Percentiles rank a stretch among this genome's conserved stretches.
Conservation (phyloP, 2,113 vertebrate genomes). For the Larimichthys crocea region DNA sequence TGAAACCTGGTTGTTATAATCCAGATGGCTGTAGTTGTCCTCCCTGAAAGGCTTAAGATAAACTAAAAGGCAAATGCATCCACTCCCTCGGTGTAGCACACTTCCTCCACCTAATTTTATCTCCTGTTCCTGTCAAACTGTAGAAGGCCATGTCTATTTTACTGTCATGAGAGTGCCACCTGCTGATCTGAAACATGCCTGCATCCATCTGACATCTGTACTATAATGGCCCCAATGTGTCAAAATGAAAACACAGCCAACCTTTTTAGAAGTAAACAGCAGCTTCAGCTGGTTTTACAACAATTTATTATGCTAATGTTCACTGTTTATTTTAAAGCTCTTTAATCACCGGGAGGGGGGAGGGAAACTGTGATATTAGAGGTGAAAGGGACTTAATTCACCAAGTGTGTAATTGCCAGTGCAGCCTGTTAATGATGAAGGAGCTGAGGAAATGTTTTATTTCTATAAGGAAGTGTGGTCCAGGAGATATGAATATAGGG, state of each 20-base stretch:
- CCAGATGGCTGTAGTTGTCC: slow-evolving; percentile 33
- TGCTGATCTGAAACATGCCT: slow-evolving; percentile 66
- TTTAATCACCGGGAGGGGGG: slow-evolving; percentile 49
- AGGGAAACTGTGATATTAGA: slow-evolving; percentile 18
- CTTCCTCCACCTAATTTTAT: slow-evolving; percentile 18
- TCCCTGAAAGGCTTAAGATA: slow-evolving; percentile 42
- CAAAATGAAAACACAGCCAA: slow-evolving; percentile 12
- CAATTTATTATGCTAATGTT: slow-evolving; percentile 51
- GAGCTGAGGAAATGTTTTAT: slow-evolving; percentile 2
- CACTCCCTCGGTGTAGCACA: background rate
- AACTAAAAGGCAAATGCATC: slow-evolving; percentile 56
- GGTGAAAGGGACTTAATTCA: slow-evolving; percentile 9
- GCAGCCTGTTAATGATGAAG: slow-evolving; percentile 35
- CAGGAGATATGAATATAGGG: background rate
- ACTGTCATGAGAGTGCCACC: slow-evolving; percentile 78
- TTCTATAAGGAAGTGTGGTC: background rate
- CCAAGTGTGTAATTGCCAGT: slow-evolving; percentile 34
- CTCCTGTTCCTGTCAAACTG: slow-evolving; percentile 6
- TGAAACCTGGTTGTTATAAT: slow-evolving; percentile 38
- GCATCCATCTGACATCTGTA: slow-evolving; percentile 27
- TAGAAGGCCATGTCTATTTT: slow-evolving; percentile 16
- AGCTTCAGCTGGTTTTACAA: slow-evolving; percentile 56
- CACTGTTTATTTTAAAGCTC: slow-evolving; percentile 41
- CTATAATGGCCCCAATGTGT: background rate
- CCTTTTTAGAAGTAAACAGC: slow-evolving; percentile 1